Conservation (phyloP, 1,140 invertebrate species). For the Vollenhovia emeryi region DNA sequence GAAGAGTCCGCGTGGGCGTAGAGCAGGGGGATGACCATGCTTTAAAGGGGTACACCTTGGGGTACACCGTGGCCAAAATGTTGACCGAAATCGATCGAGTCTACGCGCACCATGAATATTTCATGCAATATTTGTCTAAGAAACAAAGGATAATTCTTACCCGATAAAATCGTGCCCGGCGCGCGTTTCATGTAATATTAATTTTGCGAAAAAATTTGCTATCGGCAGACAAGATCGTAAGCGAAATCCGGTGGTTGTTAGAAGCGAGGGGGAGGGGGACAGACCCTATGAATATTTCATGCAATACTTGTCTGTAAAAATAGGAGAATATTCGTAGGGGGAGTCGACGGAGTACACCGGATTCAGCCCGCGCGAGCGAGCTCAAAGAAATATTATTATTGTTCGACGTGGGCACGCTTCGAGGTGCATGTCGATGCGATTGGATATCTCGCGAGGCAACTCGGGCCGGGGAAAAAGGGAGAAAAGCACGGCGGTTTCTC, state of each 20-base stretch:
- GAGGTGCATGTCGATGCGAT: conserved; percentile 41
- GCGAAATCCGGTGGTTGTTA: conserved; percentile 52
- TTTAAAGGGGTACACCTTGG: background rate
- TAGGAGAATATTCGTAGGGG: conserved; percentile 32
- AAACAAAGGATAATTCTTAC: conserved; percentile 55
- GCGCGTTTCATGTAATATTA: conserved; percentile 56
- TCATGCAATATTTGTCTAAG: conserved; percentile 59
- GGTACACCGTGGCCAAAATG: background rate
- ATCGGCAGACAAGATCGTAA: conserved; percentile 57
- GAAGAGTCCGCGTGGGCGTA: background rate
- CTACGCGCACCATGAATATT: conserved; percentile 46
- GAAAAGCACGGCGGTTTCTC: background rate
- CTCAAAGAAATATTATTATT: conserved; percentile 56
- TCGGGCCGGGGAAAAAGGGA: background rate
- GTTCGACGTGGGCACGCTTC: conserved; percentile 31
- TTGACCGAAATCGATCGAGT: conserved; percentile 42
- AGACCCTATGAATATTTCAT: conserved; percentile 51
- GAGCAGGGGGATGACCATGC: background rate
- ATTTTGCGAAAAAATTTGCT: conserved; percentile 52
- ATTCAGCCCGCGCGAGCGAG: background rate
- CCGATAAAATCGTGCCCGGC: conserved; percentile 35
- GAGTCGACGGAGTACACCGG: background rate
- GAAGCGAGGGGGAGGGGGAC: background rate
- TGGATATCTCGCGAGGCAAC: conserved; percentile 23
- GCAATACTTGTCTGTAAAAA: conserved; percentile 59